These are phyloP conservation scores for Chiloscyllium plagiosum DNA, from an alignment of 2,113 vertebrate species.

Conservation along the genomic window DNA sequence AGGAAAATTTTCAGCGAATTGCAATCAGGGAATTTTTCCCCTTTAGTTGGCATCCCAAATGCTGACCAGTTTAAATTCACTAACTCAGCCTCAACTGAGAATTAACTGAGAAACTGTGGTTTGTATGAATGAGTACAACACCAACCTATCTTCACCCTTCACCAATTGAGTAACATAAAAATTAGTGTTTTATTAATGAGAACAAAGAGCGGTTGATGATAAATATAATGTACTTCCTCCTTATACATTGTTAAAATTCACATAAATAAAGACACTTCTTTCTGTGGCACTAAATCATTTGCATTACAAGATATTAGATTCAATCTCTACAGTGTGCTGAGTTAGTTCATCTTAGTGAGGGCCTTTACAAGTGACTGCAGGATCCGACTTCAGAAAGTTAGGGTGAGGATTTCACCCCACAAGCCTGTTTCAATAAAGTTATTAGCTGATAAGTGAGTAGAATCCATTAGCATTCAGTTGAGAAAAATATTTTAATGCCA, in stretches of 20 bases:
- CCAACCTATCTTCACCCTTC: not conserved
- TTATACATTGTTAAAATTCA: not conserved
- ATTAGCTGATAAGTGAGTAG: not conserved
- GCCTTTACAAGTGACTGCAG: not conserved
- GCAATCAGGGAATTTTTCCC: not conserved
- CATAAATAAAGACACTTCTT: not conserved
- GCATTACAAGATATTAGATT: not conserved
- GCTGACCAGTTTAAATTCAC: not conserved
- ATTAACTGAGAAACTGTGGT: not conserved
- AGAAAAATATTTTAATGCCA: not conserved
- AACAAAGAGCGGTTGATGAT: not conserved
- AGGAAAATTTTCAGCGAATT: not conserved
- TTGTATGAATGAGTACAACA: not conserved
- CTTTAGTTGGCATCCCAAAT: not conserved
- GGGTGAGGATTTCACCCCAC: not conserved
- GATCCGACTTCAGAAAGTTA: not conserved
- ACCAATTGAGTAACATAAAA: not conserved
- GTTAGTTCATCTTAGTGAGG: not conserved
- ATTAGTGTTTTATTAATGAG: not conserved
- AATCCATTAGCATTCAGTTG: not conserved
- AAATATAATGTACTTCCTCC: not conserved
- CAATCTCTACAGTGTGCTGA: not conserved
- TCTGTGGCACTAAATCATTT: not conserved
- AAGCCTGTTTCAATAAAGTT: not conserved
- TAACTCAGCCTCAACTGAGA: no score